Percentiles rank a stretch among this genome's conserved stretches.
phyloP scores from a whole-genome alignment of 2,888 invertebrate species.

The Cloeon dipterum region DNA sequence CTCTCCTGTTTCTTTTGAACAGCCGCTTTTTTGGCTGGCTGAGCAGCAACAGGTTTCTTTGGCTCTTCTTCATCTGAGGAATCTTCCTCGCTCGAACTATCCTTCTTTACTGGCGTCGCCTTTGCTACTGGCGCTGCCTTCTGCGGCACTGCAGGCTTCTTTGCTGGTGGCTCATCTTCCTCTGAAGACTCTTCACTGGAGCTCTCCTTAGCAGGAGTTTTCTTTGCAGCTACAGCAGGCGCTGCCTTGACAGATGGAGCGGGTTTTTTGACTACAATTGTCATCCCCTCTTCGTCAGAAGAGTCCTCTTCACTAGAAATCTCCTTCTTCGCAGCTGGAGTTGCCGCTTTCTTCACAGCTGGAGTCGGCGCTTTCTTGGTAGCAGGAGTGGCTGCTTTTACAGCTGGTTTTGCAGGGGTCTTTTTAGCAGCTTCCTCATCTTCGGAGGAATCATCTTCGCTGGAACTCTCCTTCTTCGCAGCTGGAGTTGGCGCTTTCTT shows the following conservation, averaged over 20 bases:
- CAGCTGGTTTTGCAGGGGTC: conserved; percentile 8
- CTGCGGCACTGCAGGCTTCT: conserved; percentile 10
- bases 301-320: conserved; percentile 6
- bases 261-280: conserved; percentile 7
- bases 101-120: no score
- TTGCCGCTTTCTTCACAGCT: conserved; percentile 8
- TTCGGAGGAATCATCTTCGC: conserved; percentile 19
- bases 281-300: conserved; percentile 8
- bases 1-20: conserved; percentile 9
- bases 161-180: conserved; percentile 13
- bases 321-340: conserved; percentile 8
- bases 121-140: conserved; percentile 9
- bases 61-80: conserved; percentile 8
- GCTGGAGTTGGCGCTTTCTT: conserved; percentile 1
- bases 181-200: conserved; percentile 14
- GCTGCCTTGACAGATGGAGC: conserved; percentile 7
- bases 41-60: conserved; percentile 7
- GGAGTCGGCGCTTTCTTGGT: conserved; percentile 12
- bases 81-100: conserved; percentile 7
- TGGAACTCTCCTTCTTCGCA: conserved; percentile 15
- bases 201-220: conserved; percentile 8
- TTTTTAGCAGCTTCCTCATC: conserved; percentile 10
- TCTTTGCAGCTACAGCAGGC: conserved; percentile 8
- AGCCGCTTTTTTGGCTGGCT: conserved; percentile 7
- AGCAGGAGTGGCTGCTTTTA: no score